These are phyloP conservation scores for Prenolepis imparis DNA, from an alignment of 2,888 invertebrate genomes.

Conservation along the genomic window DNA sequence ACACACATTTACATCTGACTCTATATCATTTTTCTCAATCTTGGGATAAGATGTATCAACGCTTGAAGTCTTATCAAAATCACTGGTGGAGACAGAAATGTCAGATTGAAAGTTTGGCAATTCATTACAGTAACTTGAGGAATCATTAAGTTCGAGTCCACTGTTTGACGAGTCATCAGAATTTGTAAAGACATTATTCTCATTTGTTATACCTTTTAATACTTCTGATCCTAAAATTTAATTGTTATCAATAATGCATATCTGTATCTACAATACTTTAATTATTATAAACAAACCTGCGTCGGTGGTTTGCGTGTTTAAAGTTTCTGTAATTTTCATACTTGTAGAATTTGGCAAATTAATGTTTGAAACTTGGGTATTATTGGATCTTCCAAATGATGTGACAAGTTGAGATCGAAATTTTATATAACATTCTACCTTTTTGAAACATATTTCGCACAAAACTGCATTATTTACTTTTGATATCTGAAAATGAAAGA, in stretches of 20 bases:
- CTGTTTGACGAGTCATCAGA: background rate
- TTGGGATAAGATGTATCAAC: background rate
- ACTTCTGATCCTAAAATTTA: background rate
- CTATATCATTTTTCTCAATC: background rate
- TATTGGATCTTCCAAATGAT: background rate
- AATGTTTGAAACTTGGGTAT: background rate
- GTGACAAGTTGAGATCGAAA: background rate
- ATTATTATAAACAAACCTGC: conserved; percentile 4
- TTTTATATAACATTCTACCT: background rate
- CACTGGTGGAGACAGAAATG: background rate
- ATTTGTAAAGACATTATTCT: background rate
- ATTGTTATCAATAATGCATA: background rate
- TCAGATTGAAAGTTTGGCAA: background rate
- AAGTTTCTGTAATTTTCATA: background rate
- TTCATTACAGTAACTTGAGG: background rate
- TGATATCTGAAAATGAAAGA: background rate
- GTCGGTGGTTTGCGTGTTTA: background rate
- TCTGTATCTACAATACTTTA: background rate
- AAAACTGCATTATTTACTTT: background rate
- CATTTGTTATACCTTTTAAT: background rate
- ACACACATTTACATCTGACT: background rate
- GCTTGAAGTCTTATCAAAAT: background rate
- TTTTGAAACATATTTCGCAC: background rate
- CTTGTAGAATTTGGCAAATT: background rate
- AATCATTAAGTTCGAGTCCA: background rate